These are phyloP conservation scores for Tupaia tana DNA, from an alignment of 2,113 vertebrate species.

Conservation along the genomic window DNA sequence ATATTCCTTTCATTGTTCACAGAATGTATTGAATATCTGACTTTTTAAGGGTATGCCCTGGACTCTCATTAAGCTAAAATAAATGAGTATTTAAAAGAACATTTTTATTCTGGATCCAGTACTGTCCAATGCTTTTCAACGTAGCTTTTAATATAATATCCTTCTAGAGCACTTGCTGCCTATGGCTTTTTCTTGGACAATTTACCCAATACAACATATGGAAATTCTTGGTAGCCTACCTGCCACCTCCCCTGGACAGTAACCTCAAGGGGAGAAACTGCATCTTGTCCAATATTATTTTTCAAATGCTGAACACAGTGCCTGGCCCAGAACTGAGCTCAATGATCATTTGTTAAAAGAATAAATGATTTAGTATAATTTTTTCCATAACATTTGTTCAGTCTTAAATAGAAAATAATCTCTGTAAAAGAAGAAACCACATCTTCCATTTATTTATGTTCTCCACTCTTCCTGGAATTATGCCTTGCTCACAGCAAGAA, in stretches of 20 bases:
- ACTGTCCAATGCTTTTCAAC: not conserved
- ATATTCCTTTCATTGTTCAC: not conserved
- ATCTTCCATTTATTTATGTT: constrained; percentile 9
- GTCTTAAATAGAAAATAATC: constrained; percentile 38
- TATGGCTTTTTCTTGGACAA: constrained; percentile 5
- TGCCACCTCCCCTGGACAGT: not conserved
- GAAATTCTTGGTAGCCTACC: not conserved
- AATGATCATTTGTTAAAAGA: not conserved
- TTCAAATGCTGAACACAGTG: not conserved
- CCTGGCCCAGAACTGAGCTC: not conserved
- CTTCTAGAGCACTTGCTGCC: not conserved
- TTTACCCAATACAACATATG: not conserved
- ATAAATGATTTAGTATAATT: constrained; percentile 4
- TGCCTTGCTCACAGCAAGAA: not conserved
- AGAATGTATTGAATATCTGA: not conserved
- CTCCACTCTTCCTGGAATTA: not conserved
- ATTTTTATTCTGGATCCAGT: constrained; percentile 15
- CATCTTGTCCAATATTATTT: not conserved
- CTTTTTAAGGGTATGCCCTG: not conserved
- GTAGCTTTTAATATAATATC: not conserved
- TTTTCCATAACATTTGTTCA: not conserved
- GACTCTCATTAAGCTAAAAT: not conserved
- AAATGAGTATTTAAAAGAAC: not conserved
- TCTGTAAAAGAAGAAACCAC: not conserved
- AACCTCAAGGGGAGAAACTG: not conserved